A percentile compares a stretch with the other conserved stretches of the same genome.
These are phyloP conservation scores for Tretioscincus oriximinensis DNA, from an alignment of 2,113 vertebrate species.

Conservation along the genomic window DNA sequence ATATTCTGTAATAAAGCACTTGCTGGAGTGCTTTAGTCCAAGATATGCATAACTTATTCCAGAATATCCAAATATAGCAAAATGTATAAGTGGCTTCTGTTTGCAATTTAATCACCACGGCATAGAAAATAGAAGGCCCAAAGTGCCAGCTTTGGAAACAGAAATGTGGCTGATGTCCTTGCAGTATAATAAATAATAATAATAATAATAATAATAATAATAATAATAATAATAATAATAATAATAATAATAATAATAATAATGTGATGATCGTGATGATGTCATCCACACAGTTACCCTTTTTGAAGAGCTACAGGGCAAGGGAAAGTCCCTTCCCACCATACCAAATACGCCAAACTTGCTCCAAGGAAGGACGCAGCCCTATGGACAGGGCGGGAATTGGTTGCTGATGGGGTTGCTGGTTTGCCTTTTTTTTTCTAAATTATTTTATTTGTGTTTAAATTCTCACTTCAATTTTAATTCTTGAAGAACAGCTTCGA, in stretches of 20 bases:
- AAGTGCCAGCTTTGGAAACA: background rate
- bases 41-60: too few relatives aligned
- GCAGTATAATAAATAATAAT: too few relatives aligned
- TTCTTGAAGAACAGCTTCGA: slow-evolving; percentile 99
- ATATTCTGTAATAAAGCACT: too few relatives aligned
- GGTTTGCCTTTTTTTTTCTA: slow-evolving; percentile 78
- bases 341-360: background rate
- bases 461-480: slow-evolving; percentile 99
- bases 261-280: background rate
- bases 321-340: background rate
- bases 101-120: background rate
- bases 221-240: background rate
- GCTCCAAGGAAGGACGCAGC: slow-evolving; percentile 87
- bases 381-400: slow-evolving; percentile 54
- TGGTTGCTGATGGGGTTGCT: slow-evolving; percentile 57
- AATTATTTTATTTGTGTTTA: slow-evolving; percentile 98
- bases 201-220: too few relatives aligned
- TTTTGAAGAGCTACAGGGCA: slow-evolving; percentile 21
- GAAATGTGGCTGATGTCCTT: background rate
- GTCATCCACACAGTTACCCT: background rate
- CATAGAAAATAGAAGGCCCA: too few relatives aligned
- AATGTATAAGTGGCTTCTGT: too few relatives aligned
- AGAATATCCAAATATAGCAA: too few relatives aligned
- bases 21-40: too few relatives aligned
- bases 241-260: background rate